These are phyloP conservation scores for Calameuta idolon DNA, from an alignment of 2,888 invertebrate genomes.

Conservation along the genomic window DNA sequence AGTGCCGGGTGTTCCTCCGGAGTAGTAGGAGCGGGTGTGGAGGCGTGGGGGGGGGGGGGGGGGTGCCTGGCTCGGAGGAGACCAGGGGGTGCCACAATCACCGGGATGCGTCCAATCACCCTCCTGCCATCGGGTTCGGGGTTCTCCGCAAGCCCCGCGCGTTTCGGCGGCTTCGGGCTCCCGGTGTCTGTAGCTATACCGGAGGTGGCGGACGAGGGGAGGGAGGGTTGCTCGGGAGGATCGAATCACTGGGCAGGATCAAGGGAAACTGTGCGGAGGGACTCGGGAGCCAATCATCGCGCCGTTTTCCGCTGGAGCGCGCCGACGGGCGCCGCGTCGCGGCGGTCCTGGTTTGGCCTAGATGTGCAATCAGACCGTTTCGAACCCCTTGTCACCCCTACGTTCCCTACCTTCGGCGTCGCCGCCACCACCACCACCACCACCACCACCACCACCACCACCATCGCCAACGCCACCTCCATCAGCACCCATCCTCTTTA, in stretches of 20 bases:
- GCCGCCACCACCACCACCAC: slow-evolving; percentile 9
- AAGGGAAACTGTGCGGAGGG: slow-evolving; percentile 44
- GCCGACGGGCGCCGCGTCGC: slow-evolving; percentile 45
- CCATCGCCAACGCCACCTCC: slow-evolving; percentile 24
- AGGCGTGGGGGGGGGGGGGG: slow-evolving; percentile 22
- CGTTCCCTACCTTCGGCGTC: slow-evolving; percentile 24
- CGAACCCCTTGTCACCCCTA: slow-evolving; percentile 35
- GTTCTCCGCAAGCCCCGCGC: slow-evolving; percentile 25
- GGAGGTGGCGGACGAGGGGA: slow-evolving; percentile 19
- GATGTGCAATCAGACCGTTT: slow-evolving; percentile 67
- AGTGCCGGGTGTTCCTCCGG: slow-evolving; percentile 17
- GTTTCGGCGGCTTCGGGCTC: slow-evolving; percentile 42
- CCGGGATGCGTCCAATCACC: slow-evolving; percentile 67
- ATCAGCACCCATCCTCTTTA: slow-evolving; percentile 39
- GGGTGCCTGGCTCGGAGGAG: slow-evolving; percentile 22
- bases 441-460: slow-evolving; percentile 4
- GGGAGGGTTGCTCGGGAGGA: slow-evolving; percentile 23
- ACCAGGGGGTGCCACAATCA: slow-evolving; percentile 63
- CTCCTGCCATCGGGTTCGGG: slow-evolving; percentile 32
- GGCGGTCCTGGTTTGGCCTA: slow-evolving; percentile 65
- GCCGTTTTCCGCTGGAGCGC: slow-evolving; percentile 63
- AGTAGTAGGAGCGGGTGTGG: slow-evolving; percentile 28
- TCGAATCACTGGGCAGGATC: slow-evolving; percentile 22
- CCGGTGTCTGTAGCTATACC: slow-evolving; percentile 1
- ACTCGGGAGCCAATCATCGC: slow-evolving; percentile 61